Evolutionary conservation across 2,113 vertebrate species (phyloP).

Genomic region (Nerophis ophidion): DNA sequence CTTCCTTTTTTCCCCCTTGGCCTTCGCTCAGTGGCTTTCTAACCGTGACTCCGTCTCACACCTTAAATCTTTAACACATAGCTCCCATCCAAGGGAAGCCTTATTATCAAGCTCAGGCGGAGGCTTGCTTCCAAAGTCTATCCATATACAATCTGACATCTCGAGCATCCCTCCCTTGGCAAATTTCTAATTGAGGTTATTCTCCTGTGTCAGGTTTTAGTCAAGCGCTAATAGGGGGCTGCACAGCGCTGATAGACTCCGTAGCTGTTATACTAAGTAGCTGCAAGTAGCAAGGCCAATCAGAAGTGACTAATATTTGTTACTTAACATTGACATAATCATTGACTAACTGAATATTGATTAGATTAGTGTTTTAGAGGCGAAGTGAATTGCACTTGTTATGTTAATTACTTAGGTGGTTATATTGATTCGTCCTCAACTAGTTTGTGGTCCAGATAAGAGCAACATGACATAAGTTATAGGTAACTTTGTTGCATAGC

Average conservation of each 20-base stretch:
- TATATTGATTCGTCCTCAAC: too few species aligned
- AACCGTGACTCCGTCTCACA: slow-evolving; percentile 34
- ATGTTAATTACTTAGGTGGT: background rate
- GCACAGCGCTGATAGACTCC: background rate
- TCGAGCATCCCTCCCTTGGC: slow-evolving; percentile 5
- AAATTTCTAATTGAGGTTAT: slow-evolving; percentile 8
- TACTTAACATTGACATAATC: background rate
- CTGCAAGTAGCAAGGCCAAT: background rate
- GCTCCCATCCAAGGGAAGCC: slow-evolving; percentile 24
- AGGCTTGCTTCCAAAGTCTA: slow-evolving; percentile 21
- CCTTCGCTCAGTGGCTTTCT: slow-evolving; percentile 28
- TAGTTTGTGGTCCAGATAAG: too few species aligned
- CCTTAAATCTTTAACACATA: slow-evolving; percentile 41
- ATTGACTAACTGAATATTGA: background rate
- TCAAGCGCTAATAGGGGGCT: slow-evolving; percentile 7
- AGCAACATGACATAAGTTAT: too few species aligned
- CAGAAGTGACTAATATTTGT: background rate
- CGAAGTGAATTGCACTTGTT: background rate
- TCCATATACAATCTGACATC: slow-evolving; percentile 10
- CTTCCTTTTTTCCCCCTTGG: slow-evolving; percentile 29
- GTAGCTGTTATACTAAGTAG: slow-evolving; percentile 2
- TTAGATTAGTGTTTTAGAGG: background rate
- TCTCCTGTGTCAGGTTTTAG: slow-evolving; percentile 3
- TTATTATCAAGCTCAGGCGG: slow-evolving; percentile 30
- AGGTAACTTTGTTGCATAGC: too few species aligned